Conservation (phyloP, 2,113 vertebrate species). For the Corapipo altera region DNA sequence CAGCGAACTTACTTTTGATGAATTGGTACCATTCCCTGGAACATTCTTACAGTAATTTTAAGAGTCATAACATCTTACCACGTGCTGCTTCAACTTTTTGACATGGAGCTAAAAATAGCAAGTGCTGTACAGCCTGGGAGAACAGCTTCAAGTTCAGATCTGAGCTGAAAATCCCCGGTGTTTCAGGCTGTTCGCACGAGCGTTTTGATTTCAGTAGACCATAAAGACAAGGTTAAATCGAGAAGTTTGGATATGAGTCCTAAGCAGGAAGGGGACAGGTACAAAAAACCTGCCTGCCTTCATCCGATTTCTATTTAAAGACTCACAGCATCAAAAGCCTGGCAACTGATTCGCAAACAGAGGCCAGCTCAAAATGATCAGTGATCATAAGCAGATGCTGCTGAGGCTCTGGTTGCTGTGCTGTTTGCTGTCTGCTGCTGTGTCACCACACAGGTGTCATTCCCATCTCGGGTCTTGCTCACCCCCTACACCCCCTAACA, state of each 20-base stretch:
- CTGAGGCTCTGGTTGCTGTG: not conserved
- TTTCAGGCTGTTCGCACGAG: not conserved
- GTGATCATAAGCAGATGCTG: not conserved
- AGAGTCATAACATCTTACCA: slow-evolving; percentile 60
- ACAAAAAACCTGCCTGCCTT: not conserved
- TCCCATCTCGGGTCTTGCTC: not conserved
- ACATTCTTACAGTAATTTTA: slow-evolving; percentile 60
- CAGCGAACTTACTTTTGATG: slow-evolving; percentile 35
- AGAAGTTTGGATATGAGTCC: slow-evolving; percentile 9
- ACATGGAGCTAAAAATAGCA: slow-evolving; percentile 61
- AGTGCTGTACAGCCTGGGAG: slow-evolving; percentile 39
- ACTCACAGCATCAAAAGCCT: not conserved
- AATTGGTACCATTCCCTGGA: slow-evolving; percentile 40
- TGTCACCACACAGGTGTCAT: accelerated
- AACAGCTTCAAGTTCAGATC: slow-evolving; percentile 41
- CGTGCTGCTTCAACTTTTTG: slow-evolving; percentile 49
- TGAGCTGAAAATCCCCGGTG: slow-evolving; percentile 41
- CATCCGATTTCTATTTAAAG: slow-evolving; percentile 26
- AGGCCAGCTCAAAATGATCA: not conserved
- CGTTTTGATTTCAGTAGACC: slow-evolving; percentile 25
- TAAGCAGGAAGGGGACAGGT: not conserved
- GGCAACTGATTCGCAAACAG: not conserved
- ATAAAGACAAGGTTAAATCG: slow-evolving; percentile 1
- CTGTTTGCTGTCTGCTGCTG: not conserved
- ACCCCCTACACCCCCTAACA: accelerated